Base-by-base conservation (phyloP, 35 echinoderm and acorn worm species). In the Acanthaster planci region DNA sequence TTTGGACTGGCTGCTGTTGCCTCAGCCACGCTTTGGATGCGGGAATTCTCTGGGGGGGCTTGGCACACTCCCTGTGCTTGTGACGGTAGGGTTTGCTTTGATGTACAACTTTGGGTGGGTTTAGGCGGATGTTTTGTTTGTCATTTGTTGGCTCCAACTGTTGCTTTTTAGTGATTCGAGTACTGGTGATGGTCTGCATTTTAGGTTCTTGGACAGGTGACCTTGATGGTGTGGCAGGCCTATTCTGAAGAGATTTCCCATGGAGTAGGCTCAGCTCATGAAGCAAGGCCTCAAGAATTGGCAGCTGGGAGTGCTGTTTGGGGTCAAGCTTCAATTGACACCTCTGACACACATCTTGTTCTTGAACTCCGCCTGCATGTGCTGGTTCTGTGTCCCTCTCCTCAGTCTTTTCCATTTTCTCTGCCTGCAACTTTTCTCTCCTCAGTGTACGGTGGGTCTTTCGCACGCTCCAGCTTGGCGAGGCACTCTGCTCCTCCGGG, bases 251-350 rank as follows among this genome's bases (percentile, higher is more conserved):
- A 18, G 51, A 19, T 34, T 39, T 85, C 16, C 88, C 86, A 77
- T 89, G 79, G 36, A 94, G 81, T 77, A 94, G 30, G 57, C 85
- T 81, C 47, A 97, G 54, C 83, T 97, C 93, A 60, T 87, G 42
- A 8, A 97, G 64, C 7, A 92, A 60, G 5, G 93, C 89, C 54
- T 72, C 83, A 58, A 97, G 82, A 37, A 97, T 85, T 37, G 93
- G 93, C 72, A 95, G 57, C 54, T 88, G 78, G 31, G 59, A 76
- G 37, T 38, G 30, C 38, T 32, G 44, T n/a, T 30, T 30, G 17
- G 77, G n/a, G 18, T 79, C 37, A 40, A 79, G 37, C 30, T 79
- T 38, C 15, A 79, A 47, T 17, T 51, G 37, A 42, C 32, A 37
- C 56, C 56, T 53, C 35, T 35, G 8, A 51, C 27, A 31, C 0